phyloP scores from a whole-genome alignment of 2,113 vertebrate genomes.

The Lates calcarifer region DNA sequence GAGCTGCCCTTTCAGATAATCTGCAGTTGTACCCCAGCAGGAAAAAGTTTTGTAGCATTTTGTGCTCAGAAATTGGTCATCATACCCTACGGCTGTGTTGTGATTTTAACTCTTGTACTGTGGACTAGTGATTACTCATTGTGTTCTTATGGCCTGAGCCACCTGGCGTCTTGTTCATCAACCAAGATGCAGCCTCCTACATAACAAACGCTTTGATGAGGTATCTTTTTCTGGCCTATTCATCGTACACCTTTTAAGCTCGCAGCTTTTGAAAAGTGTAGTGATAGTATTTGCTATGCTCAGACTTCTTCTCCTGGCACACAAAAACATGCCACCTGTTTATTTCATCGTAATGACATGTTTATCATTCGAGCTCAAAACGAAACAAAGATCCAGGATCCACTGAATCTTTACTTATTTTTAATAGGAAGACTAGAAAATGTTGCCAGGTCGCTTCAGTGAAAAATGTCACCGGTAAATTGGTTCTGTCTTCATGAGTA shows the following conservation, averaged over 20 bases:
- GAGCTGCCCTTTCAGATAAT: not conserved
- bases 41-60: not conserved
- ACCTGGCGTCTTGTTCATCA: slow-evolving; percentile 55
- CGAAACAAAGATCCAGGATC: not conserved
- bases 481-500: not conserved
- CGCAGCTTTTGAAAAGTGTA: slow-evolving; percentile 14
- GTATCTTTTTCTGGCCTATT: slow-evolving; percentile 15
- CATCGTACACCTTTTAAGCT: slow-evolving; percentile 16
- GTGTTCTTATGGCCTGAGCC: slow-evolving; percentile 43
- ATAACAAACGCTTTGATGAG: slow-evolving; percentile 52
- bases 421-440: not conserved
- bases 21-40: not conserved
- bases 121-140: slow-evolving; percentile 48
- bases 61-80: slow-evolving; percentile 1
- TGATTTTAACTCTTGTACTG: slow-evolving; percentile 37
- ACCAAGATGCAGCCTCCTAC: slow-evolving; percentile 54
- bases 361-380: not conserved
- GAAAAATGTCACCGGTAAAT: not conserved
- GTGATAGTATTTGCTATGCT: not conserved
- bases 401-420: slow-evolving; percentile 7
- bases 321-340: not conserved
- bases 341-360: not conserved
- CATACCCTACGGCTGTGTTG: not conserved
- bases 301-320: not conserved
- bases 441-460: not conserved